phyloP scores from a whole-genome alignment of 2,113 vertebrate species.

The Cebus imitator region DNA sequence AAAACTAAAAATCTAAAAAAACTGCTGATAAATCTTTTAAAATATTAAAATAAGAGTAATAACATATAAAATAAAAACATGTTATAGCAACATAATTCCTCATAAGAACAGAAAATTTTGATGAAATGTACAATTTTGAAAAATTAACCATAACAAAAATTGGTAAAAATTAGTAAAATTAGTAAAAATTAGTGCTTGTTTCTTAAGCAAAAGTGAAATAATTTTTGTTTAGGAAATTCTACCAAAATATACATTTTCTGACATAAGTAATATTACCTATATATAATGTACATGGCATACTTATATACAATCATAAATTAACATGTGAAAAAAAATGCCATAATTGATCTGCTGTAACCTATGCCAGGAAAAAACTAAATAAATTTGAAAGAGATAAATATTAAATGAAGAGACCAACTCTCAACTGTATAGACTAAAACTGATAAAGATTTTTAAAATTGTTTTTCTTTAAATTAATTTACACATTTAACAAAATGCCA shows the following conservation, averaged over 20 bases:
- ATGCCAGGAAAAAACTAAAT: background rate
- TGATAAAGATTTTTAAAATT: background rate
- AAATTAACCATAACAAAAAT: background rate
- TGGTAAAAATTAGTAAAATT: background rate
- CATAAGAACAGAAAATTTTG: background rate
- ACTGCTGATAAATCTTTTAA: background rate
- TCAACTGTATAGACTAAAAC: background rate
- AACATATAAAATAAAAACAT: background rate
- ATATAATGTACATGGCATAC: background rate
- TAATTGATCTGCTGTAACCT: background rate
- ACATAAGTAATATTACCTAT: background rate
- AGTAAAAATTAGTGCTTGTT: background rate
- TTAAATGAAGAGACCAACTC: background rate
- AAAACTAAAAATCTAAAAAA: background rate
- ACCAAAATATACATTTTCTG: background rate
- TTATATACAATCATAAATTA: background rate
- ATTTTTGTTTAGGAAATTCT: background rate
- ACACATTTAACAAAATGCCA: background rate
- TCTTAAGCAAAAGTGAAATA: background rate
- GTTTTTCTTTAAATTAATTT: slow-evolving; percentile 7
- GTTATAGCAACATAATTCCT: background rate
- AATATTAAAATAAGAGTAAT: background rate
- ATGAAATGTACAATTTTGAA: background rate
- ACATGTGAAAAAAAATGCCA: background rate
- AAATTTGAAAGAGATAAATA: background rate